phyloP scores from a whole-genome alignment of 2,888 invertebrate species.

The Brenthis daphne region DNA sequence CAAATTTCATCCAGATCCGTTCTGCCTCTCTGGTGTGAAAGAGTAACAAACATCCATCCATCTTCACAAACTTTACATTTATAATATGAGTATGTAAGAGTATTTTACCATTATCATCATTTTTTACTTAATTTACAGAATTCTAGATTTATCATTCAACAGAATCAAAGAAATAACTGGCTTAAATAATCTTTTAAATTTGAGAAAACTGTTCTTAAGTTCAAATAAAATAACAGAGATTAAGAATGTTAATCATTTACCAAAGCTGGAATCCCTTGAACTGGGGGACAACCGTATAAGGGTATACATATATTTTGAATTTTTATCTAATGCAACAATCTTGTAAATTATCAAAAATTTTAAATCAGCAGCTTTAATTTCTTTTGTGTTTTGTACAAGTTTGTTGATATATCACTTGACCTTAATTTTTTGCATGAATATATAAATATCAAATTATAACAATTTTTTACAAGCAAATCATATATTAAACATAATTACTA shows the following conservation, averaged over 20 bases:
- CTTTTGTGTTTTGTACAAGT: not conserved
- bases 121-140: conserved; percentile 77
- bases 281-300: conserved; percentile 97
- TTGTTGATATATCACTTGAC: no score
- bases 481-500: not conserved
- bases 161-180: conserved; percentile 93
- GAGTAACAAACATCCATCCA: no score
- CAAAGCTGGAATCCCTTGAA: conserved; percentile 91
- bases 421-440: no score
- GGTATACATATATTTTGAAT: conserved; percentile 65
- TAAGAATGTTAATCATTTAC: conserved; percentile 91
- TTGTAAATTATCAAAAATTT: conserved; percentile 10
- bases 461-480: not conserved
- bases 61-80: no score
- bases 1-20: no score
- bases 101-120: not conserved
- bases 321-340: not conserved
- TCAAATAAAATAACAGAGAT: conserved; percentile 95
- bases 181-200: conserved; percentile 86
- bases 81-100: not conserved
- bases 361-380: not conserved
- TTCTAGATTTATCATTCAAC: conserved; percentile 97
- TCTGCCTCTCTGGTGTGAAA: no score
- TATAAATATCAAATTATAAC: no score
- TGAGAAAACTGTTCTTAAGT: conserved; percentile 93